Conservation (phyloP, 64 coral and sea anemone genomes). For the Montipora sp. region DNA sequence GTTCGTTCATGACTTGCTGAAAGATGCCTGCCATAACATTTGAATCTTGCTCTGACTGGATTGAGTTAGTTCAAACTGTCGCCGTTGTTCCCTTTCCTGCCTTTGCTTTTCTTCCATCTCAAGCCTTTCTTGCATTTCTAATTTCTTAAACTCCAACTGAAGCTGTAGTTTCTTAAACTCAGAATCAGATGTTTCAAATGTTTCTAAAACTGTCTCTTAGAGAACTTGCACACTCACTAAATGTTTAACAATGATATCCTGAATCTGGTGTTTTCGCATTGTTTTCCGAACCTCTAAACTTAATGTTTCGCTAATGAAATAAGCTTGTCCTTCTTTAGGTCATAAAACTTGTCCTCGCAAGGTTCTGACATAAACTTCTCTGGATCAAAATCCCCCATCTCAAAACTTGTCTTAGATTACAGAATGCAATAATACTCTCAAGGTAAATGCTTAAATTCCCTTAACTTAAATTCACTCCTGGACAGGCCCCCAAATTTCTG, state of each 20-base stretch:
- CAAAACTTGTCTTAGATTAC: neutral
- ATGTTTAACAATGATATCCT: constrained; percentile 5
- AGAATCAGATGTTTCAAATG: neutral
- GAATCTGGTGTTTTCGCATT: constrained; percentile 13
- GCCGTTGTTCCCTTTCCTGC: neutral
- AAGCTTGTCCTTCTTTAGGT: no score
- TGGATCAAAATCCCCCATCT: constrained; percentile 2
- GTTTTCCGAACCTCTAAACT: neutral
- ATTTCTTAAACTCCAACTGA: neutral
- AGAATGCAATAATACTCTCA: no score
- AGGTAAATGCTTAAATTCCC: neutral
- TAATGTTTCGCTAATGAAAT: no score
- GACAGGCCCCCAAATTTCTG: constrained; percentile 26
- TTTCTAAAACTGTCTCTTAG: neutral
- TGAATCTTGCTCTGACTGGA: no score
- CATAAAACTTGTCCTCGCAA: neutral
- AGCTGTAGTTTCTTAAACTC: neutral
- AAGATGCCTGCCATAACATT: no score
- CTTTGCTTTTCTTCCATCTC: constrained; percentile 34
- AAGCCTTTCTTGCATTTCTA: neutral
- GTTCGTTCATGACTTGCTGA: no score
- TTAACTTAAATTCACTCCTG: neutral
- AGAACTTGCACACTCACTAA: neutral
- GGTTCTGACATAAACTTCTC: neutral
- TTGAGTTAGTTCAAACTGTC: neutral